Conservation (phyloP, 2,888 invertebrate genomes). For the Spisula solida region DNA sequence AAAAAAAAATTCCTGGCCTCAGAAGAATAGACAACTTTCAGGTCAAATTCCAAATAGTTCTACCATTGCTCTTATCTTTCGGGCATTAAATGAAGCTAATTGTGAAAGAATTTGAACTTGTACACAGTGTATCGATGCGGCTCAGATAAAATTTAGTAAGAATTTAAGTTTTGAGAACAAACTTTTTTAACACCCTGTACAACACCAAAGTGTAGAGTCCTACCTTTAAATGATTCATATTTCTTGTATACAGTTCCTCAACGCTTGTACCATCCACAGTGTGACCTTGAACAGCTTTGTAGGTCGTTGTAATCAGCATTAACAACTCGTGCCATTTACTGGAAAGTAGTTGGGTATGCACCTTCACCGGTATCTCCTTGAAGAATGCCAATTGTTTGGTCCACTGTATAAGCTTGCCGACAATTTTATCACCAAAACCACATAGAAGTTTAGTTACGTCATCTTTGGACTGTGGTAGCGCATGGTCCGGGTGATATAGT, state of each 20-base stretch:
- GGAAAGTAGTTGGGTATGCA: slow-evolving; percentile 95
- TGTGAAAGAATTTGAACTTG: too few species aligned
- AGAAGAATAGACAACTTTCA: too few species aligned
- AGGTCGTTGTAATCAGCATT: slow-evolving; percentile 80
- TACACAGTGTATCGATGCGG: too few species aligned
- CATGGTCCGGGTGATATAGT: slow-evolving; percentile 75
- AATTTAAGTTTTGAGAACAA: too few species aligned
- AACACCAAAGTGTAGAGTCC: too few species aligned
- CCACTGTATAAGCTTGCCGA: slow-evolving; percentile 99
- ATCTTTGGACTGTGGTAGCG: slow-evolving; percentile 88
- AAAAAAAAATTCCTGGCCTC: too few species aligned
- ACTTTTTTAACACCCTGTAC: too few species aligned
- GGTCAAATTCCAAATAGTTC: too few species aligned
- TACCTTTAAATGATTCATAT: slow-evolving; percentile 77
- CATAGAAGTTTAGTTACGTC: slow-evolving; percentile 93
- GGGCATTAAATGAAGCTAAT: too few species aligned
- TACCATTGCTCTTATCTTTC: too few species aligned
- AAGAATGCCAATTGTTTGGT: slow-evolving; percentile 99
- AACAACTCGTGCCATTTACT: slow-evolving; percentile 95
- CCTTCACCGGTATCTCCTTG: slow-evolving; percentile 97
- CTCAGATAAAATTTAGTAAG: too few species aligned
- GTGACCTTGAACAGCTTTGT: slow-evolving; percentile 65
- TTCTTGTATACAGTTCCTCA: slow-evolving; percentile 74
- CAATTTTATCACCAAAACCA: slow-evolving; percentile 98
- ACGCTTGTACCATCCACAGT: slow-evolving; percentile 45